Evolutionary conservation across 2,888 invertebrate genomes (phyloP).

Genomic region (Eudasyphora cyanicolor): DNA sequence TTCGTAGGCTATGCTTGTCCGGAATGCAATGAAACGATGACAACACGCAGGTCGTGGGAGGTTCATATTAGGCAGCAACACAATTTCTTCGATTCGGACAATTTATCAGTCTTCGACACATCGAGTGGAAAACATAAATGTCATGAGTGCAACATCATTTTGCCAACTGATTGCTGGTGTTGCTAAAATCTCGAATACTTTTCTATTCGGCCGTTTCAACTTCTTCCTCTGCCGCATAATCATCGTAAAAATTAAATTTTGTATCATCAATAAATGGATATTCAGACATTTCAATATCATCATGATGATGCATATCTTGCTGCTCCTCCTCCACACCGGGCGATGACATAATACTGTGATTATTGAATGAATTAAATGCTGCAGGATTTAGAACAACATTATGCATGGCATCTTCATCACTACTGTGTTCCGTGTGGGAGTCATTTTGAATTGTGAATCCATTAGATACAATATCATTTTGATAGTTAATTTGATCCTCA

Average conservation of each 20-base stretch:
- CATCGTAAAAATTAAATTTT: slow-evolving; percentile 61
- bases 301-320: too few relatives aligned
- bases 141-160: slow-evolving; percentile 46
- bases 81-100: slow-evolving; percentile 51
- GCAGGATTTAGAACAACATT: background rate
- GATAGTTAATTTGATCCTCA: too few relatives aligned
- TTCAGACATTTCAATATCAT: slow-evolving; percentile 55
- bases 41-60: slow-evolving; percentile 55
- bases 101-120: slow-evolving; percentile 28
- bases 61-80: slow-evolving; percentile 54
- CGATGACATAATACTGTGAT: slow-evolving; percentile 19
- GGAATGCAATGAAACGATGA: slow-evolving; percentile 60
- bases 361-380: background rate
- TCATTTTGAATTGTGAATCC: background rate
- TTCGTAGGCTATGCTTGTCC: slow-evolving; percentile 63
- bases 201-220: slow-evolving; percentile 70
- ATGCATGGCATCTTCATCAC: background rate
- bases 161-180: too few relatives aligned
- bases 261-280: slow-evolving; percentile 58
- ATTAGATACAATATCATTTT: too few relatives aligned
- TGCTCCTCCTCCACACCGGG: too few relatives aligned
- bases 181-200: too few relatives aligned
- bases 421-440: slow-evolving; percentile 37
- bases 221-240: slow-evolving; percentile 72
- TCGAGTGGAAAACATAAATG: slow-evolving; percentile 43